A percentile compares a stretch with the other conserved stretches of the same genome.
Conservation (phyloP, 2,113 vertebrate species). For the Herpetotheres cachinnans region DNA sequence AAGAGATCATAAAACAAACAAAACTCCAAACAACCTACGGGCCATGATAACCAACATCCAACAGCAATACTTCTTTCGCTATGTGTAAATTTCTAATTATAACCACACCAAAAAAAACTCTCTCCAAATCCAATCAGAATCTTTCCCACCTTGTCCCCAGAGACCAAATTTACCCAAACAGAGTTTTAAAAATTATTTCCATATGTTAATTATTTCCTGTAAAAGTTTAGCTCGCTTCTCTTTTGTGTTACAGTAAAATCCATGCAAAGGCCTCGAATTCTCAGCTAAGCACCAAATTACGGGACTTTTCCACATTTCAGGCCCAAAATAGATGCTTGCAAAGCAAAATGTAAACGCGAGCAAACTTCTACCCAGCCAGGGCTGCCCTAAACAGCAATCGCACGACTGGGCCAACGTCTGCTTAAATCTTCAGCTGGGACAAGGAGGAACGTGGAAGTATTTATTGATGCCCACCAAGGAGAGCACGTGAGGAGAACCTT, state of each 20-base stretch:
- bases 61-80: background rate
- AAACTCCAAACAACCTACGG: background rate
- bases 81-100: constrained; percentile 47
- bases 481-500: background rate
- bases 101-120: background rate
- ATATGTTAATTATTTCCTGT: constrained; percentile 46
- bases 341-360: background rate
- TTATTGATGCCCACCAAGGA: background rate
- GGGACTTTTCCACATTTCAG: background rate
- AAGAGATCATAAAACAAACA: constrained; percentile 37
- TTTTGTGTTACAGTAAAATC: background rate
- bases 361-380: background rate
- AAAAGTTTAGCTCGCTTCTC: background rate
- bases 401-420: fast-evolving
- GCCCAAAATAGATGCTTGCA: background rate
- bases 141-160: background rate
- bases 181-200: background rate
- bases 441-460: background rate
- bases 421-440: fast-evolving
- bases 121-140: constrained; percentile 9
- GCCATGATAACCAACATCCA: background rate
- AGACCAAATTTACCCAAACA: constrained; percentile 23
- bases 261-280: background rate
- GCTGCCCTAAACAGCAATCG: background rate
- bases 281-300: background rate